These are phyloP conservation scores for Dermolepida albohirtum DNA, from an alignment of 2,888 invertebrate genomes.

Conservation along the genomic window DNA sequence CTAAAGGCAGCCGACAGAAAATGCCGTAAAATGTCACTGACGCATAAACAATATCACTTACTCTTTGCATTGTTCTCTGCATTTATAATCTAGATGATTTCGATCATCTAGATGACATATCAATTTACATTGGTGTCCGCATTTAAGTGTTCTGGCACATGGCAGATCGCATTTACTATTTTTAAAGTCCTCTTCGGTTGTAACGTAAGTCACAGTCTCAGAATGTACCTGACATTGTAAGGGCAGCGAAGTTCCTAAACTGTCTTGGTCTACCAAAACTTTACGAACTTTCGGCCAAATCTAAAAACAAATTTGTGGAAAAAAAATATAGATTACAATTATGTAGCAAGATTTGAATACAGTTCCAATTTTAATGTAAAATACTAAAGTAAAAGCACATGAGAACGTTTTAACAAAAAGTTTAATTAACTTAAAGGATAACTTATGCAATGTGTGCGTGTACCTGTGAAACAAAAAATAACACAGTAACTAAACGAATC, in stretches of 20 bases:
- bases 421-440: no score
- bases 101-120: conserved; percentile 73
- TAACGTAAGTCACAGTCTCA: conserved; percentile 62
- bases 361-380: no score
- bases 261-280: conserved; percentile 66
- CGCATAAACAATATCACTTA: conserved; percentile 52
- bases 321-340: no score
- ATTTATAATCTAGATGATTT: conserved; percentile 67
- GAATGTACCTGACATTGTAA: conserved; percentile 69
- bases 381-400: no score
- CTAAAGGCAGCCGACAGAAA: no score
- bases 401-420: no score
- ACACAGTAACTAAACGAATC: no score
- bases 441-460: no score
- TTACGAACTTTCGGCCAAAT: conserved; percentile 71
- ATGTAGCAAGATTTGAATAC: no score
- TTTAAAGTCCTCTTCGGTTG: conserved; percentile 64
- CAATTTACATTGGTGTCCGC: conserved; percentile 73
- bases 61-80: conserved; percentile 68
- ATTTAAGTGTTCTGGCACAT: conserved; percentile 68
- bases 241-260: conserved; percentile 68
- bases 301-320: conserved; percentile 52
- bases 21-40: no score
- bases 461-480: no score
- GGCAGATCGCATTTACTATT: conserved; percentile 71